Evolutionary conservation across 1,140 invertebrate species (phyloP), one percentile per base, ranked within the genome.

Genomic region (Notospermus geniculatus): DNA sequence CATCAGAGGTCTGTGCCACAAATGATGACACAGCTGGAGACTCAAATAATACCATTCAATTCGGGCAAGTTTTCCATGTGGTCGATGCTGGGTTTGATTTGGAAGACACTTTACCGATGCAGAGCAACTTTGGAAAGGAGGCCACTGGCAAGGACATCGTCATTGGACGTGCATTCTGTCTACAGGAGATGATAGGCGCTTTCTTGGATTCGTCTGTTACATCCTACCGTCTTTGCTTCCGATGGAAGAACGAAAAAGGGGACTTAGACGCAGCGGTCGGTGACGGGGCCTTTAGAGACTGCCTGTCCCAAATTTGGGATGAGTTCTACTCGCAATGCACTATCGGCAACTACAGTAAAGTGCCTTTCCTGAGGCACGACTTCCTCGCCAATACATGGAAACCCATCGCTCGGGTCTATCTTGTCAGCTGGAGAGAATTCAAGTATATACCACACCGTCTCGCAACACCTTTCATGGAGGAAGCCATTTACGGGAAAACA

Each of bases 301-400:
- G 2, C 17, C 28, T 59, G 17, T 23, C 13, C 25, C 39, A 50
- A 30, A 56, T 59, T 25, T 59, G 45, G 58, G 30, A 19, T 53
- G 46, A 30, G 30, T 55, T 59, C 13, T 59, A 59, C 29, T 13
- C 23, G 5, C 41, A 53, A 15, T 53, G 46, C 45, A 59, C 58
- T 50, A 7, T 53, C 15, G 58, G 58, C 2, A 11, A 4, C 17
- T 17, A 19, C 11, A 17, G 13, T 23, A 23, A 32, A 29, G 45
- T 59, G 4, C 58, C 58, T 4, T 59, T 54, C 27, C 7, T 53
- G 23, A 4, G 58, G 2, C 45, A 59, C 27, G 58, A 59, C 29
- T 59, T 41, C 46, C 9, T 4, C 4, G 41, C 17, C 11, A 41
- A 59, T 56, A 27, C 56, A 25, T 59, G 58, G 58, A 22, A 53